phyloP scores from a whole-genome alignment of 2,888 invertebrate genomes.

The Flabesymbios commensalis region DNA sequence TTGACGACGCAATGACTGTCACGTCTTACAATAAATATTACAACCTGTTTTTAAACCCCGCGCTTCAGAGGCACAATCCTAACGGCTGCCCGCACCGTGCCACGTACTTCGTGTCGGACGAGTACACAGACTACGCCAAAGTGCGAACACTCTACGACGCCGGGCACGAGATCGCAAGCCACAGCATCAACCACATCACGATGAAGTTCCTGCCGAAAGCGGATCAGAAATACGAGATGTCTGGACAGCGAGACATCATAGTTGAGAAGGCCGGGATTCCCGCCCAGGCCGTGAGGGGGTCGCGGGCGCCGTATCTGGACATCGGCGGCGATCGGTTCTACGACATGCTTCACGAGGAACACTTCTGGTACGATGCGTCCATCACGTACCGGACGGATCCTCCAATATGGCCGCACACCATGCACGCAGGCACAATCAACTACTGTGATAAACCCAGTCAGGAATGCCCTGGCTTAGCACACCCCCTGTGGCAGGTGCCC shows the following conservation, averaged over 20 bases:
- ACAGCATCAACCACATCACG: slow-evolving; percentile 79
- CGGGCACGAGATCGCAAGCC: slow-evolving; percentile 97
- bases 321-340: slow-evolving; percentile 90
- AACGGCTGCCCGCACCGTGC: slow-evolving; percentile 77
- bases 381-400: not conserved
- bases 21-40: not conserved
- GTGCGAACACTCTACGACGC: slow-evolving; percentile 92
- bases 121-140: slow-evolving; percentile 98
- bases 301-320: slow-evolving; percentile 84
- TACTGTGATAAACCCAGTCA: too few species aligned
- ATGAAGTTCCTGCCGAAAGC: slow-evolving; percentile 36
- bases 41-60: not conserved
- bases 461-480: too few species aligned
- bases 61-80: slow-evolving; percentile 66
- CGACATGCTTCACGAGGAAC: slow-evolving; percentile 91
- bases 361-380: slow-evolving; percentile 84
- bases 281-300: slow-evolving; percentile 80
- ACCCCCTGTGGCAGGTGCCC: slow-evolving; percentile 74
- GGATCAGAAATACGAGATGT: slow-evolving; percentile 90
- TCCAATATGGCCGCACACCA: slow-evolving; percentile 83
- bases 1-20: slow-evolving; percentile 2
- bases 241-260: slow-evolving; percentile 83
- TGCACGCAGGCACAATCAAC: too few species aligned
- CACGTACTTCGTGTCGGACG: slow-evolving; percentile 97
- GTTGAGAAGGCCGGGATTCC: slow-evolving; percentile 79